Base-by-base conservation (phyloP, 2,797 vertebrate genomes). In the Lycodopsis pacificus region DNA sequence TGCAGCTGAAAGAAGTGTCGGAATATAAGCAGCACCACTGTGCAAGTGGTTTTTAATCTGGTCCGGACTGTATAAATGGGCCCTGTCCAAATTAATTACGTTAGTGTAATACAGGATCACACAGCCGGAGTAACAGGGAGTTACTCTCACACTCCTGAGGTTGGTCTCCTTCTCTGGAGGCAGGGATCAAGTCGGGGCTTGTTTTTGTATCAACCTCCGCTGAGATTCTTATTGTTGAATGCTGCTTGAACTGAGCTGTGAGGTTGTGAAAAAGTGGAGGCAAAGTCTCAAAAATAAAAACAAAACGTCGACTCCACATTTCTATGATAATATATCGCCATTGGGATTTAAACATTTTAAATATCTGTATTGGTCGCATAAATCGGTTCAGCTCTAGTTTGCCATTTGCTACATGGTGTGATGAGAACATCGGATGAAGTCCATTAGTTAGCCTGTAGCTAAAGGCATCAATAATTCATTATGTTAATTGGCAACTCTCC, bases 11-110 rank as follows among this genome's bases (percentile, higher is more conserved):
- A 82, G 66, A 86, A 88, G 78, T 20, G 12, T 73, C 85, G 87
- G 85, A 93, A 93, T 91, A 90, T 91, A 91, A 91, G 86, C 80
- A 91, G 86, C 80, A 78, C 70, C 89, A 84, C 78, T 91, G 82
- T 91, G 86, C 77, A 84, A 88, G 80, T 89, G 82, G 80, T 89
- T 94, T 34, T 92, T 87, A 78, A 84, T 90, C 86, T 84, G 67
- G 73, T 73, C 54, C 19, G 57, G 79, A 73, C 65, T 86, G 81
- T 83, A 72, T 85, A 73, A 71, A 64, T 85, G 81, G 71, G 13
- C 63, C 63, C 71, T 91, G 83, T 91, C 86, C 76, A 89, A 88
- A 87, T 91, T 84, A 92, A 93, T 90, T 90, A 90, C 80, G 77
- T 13, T 38, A 80, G 82, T 78, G 64, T 77, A 83, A 67, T 74